Evolutionary conservation across 2,888 invertebrate species (phyloP), one percentile per base, ranked within the genome.

Genomic region (Drosophila hamatofila): DNA sequence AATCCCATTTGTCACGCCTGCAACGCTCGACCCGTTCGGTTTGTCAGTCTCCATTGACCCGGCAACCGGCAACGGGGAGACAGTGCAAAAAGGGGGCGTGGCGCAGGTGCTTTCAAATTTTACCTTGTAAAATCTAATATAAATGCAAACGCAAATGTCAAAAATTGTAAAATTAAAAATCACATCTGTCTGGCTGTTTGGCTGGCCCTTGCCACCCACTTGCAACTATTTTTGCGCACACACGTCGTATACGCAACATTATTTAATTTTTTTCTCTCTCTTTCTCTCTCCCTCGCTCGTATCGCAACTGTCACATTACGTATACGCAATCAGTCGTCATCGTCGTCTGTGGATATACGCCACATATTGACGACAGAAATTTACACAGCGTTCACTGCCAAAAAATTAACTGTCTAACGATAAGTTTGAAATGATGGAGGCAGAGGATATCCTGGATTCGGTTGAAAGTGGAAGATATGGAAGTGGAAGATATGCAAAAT

Each of bases 61-160:
- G 81, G 72, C 78, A 75, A 82, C 66, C 58, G 11, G 30, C 35
- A 49, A n/a, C n/a, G n/a, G 48, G 27, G n/a, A 27, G 37, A 27
- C 37, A 25, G 23, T 27, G 1, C 7, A 12, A 1, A 54, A 16
- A 16, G 7, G 39, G 37, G 39, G 27, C 12, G 39, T 23, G 12
- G 12, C 5, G 30, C 25, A 3, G 11, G 4, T 14, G n/a, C 6
- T 18, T 35, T 49, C 54, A 39, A 56, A 57, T 87, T 64, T 69
- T 70, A 65, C 72, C 72, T 75, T 54, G 86, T 78, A 86, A 90
- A 86, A 86, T 88, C 86, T 90, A 86, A 86, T 86, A 90, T 86
- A 86, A 86, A 86, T 86, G 86, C 86, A 86, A 90, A 86, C 72
- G 75, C 77, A 90, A 86, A 86, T 88, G 90, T 90, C 90, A 86